Conservation (phyloP, 2,888 invertebrate species). For the Acleris literana region DNA sequence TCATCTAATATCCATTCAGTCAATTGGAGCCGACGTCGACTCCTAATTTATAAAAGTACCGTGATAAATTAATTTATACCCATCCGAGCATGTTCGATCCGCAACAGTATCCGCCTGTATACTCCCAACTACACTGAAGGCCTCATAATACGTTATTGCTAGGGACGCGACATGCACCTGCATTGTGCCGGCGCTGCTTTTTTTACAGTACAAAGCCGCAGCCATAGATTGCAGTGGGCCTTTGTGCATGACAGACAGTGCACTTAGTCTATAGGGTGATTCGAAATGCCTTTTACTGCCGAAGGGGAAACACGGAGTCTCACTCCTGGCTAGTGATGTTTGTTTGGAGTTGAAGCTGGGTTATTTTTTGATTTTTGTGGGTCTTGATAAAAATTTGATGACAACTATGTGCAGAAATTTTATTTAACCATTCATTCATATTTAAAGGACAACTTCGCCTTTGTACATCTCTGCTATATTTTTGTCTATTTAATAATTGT, state of each 20-base stretch:
- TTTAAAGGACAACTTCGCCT: too few relatives aligned
- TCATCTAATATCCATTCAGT: too few relatives aligned
- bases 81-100: not conserved
- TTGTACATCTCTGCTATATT: too few relatives aligned
- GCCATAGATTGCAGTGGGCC: slow-evolving; percentile 62
- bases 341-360: too few relatives aligned
- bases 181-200: slow-evolving; percentile 67
- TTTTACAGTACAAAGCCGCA: slow-evolving; percentile 79
- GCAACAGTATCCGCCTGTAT: slow-evolving; percentile 10
- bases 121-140: slow-evolving; percentile 7
- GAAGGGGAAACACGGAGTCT: not conserved
- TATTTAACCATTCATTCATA: too few relatives aligned
- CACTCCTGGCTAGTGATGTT: not conserved
- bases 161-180: slow-evolving; percentile 57
- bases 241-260: slow-evolving; percentile 63
- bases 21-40: too few relatives aligned
- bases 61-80: too few relatives aligned
- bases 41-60: too few relatives aligned
- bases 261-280: slow-evolving; percentile 28
- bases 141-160: slow-evolving; percentile 55
- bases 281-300: slow-evolving; percentile 15
- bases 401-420: too few relatives aligned
- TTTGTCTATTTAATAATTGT: too few relatives aligned
- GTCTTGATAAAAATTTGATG: not conserved
- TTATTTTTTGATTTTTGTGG: too few relatives aligned